A percentile compares a stretch with the other conserved stretches of the same genome.
phyloP scores from a whole-genome alignment of 37 sponge, comb jelly and placozoan species.

The Axinella damicornis region DNA sequence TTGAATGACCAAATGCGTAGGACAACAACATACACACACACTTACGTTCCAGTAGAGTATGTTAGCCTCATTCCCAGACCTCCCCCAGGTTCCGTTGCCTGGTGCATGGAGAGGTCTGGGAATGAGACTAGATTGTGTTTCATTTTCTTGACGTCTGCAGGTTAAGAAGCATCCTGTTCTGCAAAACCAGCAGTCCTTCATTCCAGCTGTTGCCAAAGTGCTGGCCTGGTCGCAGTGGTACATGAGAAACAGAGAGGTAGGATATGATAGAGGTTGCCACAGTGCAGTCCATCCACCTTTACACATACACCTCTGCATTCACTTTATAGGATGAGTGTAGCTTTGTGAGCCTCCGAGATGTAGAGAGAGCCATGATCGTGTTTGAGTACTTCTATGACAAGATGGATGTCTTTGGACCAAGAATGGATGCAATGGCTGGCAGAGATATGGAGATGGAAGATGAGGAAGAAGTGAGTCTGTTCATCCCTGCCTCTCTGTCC shows the following conservation, averaged over 20 bases:
- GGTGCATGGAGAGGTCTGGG: no score
- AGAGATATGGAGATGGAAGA: neutral
- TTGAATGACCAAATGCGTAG: no score
- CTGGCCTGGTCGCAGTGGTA: slow-evolving; percentile 76
- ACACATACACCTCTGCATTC: neutral
- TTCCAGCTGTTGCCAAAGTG: slow-evolving; percentile 34
- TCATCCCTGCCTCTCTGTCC: neutral
- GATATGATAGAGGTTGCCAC: neutral
- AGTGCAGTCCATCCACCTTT: no score
- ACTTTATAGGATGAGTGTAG: slow-evolving; percentile 78
- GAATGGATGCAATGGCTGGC: slow-evolving; percentile 22
- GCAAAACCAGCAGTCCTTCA: neutral
- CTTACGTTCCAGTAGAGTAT: no score
- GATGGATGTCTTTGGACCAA: slow-evolving; percentile 28
- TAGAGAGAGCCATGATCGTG: slow-evolving; percentile 86
- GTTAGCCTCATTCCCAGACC: no score
- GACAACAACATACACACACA: no score
- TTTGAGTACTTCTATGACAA: slow-evolving; percentile 68
- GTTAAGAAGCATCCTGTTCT: slow-evolving; percentile 1
- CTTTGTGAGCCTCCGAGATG: slow-evolving; percentile 88
- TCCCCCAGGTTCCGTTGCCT: no score
- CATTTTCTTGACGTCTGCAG: neutral
- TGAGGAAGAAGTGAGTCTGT: neutral
- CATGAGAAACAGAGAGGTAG: slow-evolving; percentile 90
- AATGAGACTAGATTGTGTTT: no score